Percentiles rank a stretch among this genome's conserved stretches.
Conservation (phyloP, 2,113 vertebrate species). For the Cranoglanis bouderius region DNA sequence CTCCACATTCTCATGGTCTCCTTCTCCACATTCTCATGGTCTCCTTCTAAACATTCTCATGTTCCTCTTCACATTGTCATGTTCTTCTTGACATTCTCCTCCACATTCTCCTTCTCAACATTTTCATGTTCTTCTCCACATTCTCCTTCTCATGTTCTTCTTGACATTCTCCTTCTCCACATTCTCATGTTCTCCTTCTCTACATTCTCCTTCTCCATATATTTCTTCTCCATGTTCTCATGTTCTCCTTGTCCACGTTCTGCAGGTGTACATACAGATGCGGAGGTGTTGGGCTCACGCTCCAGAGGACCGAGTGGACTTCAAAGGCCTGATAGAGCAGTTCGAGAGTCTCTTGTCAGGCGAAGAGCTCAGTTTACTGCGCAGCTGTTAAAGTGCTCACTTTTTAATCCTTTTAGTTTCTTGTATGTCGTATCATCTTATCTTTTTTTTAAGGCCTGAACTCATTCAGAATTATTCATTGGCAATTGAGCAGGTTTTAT, state of each 20-base stretch:
- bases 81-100: neutral
- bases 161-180: neutral
- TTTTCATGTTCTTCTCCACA: neutral
- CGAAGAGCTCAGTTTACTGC: constrained; percentile 38
- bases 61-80: neutral
- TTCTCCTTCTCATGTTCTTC: neutral
- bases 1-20: too few relatives aligned
- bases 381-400: constrained; percentile 7
- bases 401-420: neutral
- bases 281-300: constrained; percentile 78
- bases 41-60: neutral
- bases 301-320: constrained; percentile 73
- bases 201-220: neutral
- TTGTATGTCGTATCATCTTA: neutral
- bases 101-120: too few relatives aligned
- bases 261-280: constrained; percentile 80
- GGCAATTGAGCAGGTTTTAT: neutral
- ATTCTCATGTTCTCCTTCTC: too few relatives aligned
- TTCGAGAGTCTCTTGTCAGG: constrained; percentile 77
- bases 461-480: neutral
- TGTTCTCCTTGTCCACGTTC: neutral
- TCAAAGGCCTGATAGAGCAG: constrained; percentile 82
- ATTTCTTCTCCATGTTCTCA: neutral
- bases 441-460: neutral
- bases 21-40: neutral